Evolutionary conservation across 2,888 invertebrate species (phyloP).

Genomic region (Lottia scabra): DNA sequence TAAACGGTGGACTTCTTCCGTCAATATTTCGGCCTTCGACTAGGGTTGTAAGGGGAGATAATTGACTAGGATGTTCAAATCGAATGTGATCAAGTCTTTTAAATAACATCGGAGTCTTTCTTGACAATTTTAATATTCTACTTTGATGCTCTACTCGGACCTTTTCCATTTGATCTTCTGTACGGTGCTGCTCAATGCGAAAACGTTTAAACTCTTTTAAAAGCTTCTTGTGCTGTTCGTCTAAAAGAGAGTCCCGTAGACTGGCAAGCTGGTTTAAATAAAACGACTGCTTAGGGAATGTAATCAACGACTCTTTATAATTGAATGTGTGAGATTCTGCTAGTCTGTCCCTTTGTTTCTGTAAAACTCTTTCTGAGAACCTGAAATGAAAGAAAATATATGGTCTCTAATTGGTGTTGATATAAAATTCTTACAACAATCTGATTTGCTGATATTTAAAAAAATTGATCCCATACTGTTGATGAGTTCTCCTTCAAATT

Average conservation of each 20-base stretch:
- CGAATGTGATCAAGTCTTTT: conserved; percentile 34
- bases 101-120: too few relatives aligned
- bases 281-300: not conserved
- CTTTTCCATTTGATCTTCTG: not conserved
- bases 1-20: not conserved
- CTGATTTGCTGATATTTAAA: too few relatives aligned
- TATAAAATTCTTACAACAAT: too few relatives aligned
- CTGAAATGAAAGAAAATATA: too few relatives aligned
- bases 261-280: not conserved
- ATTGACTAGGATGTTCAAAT: not conserved
- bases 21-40: not conserved
- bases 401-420: too few relatives aligned
- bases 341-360: too few relatives aligned
- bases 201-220: not conserved
- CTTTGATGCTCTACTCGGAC: not conserved
- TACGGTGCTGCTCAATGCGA: not conserved
- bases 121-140: too few relatives aligned
- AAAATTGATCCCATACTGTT: too few relatives aligned
- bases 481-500: too few relatives aligned
- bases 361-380: too few relatives aligned
- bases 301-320: too few relatives aligned
- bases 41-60: not conserved
- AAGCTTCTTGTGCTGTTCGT: not conserved
- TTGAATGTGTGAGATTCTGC: too few relatives aligned
- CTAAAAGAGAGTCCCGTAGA: not conserved